phyloP scores from a whole-genome alignment of 2,888 invertebrate genomes.

The Augochlorella aurata region DNA sequence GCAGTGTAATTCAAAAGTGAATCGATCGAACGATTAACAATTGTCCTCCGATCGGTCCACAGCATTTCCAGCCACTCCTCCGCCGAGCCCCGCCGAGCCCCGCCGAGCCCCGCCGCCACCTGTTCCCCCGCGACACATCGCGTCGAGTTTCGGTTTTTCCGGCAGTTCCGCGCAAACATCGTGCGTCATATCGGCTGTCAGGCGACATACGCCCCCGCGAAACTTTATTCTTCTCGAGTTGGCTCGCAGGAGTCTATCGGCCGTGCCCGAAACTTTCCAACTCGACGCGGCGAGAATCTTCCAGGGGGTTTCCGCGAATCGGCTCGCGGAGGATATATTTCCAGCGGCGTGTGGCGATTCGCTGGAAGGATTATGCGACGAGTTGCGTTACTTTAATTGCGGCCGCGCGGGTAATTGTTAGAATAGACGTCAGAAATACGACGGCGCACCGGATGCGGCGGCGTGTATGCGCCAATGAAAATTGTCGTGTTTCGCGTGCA shows the following conservation, averaged over 20 bases:
- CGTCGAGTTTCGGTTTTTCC: slow-evolving; percentile 14
- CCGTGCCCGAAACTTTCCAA: not conserved
- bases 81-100: not conserved
- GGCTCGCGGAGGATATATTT: too few species aligned
- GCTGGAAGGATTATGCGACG: not conserved
- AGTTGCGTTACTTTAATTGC: slow-evolving; percentile 47
- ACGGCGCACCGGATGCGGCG: slow-evolving; percentile 50
- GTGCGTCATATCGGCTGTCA: slow-evolving; percentile 25
- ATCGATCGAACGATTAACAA: too few species aligned
- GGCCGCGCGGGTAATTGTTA: slow-evolving; percentile 21
- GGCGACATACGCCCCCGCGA: not conserved
- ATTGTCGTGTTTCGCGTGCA: slow-evolving; percentile 55
- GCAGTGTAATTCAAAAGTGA: too few species aligned
- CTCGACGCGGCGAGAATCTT: not conserved
- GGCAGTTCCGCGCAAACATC: slow-evolving; percentile 28
- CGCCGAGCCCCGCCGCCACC: not conserved
- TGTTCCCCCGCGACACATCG: not conserved
- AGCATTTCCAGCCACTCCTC: too few species aligned
- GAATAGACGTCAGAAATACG: slow-evolving; percentile 23
- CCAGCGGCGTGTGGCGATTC: not conserved
- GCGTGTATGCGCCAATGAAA: slow-evolving; percentile 48
- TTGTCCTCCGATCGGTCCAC: too few species aligned
- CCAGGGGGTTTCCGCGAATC: not conserved
- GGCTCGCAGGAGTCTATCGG: not conserved
- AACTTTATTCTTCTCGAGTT: slow-evolving; percentile 35